Evolutionary conservation across 2,888 invertebrate species (phyloP).

Genomic region (Acrobasis repandana): DNA sequence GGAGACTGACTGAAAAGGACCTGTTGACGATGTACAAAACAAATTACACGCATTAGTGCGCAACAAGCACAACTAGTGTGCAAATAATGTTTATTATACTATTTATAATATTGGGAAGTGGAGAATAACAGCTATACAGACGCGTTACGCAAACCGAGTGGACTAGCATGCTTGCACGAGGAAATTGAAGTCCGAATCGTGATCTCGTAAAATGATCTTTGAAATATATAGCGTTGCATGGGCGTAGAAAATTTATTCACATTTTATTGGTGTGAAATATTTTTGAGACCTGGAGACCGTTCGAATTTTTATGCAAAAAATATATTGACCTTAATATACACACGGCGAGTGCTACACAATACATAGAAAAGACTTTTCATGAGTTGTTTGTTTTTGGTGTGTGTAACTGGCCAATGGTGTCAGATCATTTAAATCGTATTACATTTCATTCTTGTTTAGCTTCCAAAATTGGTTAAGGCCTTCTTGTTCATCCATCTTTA

Average conservation of each 20-base stretch:
- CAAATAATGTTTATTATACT: not conserved
- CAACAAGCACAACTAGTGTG: not conserved
- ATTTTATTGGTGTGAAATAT: not conserved
- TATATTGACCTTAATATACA: too few relatives aligned
- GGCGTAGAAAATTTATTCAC: not conserved
- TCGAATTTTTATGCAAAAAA: too few relatives aligned
- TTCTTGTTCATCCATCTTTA: too few relatives aligned
- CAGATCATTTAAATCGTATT: too few relatives aligned
- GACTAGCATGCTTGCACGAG: slow-evolving; percentile 16
- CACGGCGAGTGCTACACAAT: too few relatives aligned
- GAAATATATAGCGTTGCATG: slow-evolving; percentile 7
- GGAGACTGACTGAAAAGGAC: too few relatives aligned
- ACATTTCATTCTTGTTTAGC: too few relatives aligned
- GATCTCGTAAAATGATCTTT: slow-evolving; percentile 24
- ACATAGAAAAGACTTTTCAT: too few relatives aligned
- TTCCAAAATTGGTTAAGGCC: too few relatives aligned
- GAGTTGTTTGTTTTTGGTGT: too few relatives aligned
- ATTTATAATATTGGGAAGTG: not conserved
- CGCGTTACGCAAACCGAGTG: slow-evolving; percentile 10
- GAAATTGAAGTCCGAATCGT: slow-evolving; percentile 22
- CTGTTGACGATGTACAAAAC: too few relatives aligned
- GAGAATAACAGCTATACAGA: not conserved
- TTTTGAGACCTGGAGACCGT: not conserved
- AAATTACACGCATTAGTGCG: not conserved
- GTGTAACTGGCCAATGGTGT: too few relatives aligned